Base-by-base conservation (phyloP, 1,140 invertebrate genomes). In the Copidosoma floridanum region DNA sequence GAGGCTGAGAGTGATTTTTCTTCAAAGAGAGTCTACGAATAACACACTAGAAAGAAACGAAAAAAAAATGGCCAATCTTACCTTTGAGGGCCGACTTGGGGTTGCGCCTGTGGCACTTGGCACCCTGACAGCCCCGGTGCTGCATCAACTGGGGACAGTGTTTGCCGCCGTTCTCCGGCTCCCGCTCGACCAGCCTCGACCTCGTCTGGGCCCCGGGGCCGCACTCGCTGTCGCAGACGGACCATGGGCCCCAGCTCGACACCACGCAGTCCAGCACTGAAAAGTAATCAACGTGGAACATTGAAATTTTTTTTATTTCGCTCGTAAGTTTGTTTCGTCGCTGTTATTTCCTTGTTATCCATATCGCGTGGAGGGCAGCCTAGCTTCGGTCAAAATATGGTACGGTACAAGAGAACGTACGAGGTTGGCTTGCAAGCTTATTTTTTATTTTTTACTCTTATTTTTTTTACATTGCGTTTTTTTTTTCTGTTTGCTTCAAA, bases 211-310 rank as follows among this genome's bases (percentile, higher is more conserved):
- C 86, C 10, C 90, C 90, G 1, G 87, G 83, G 43, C 91, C 91
- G 67, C 90, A 93, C 38, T 85, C 84, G 3, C 85, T 86, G 74
- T 91, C 88, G 72, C 91, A 93, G 0, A 84, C 80, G n/a, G 87
- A 87, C 91, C 91, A 93, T 5, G 85, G 77, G 11, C 86, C 88
- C 90, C 90, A 93, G n/a, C 84, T 83, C 14, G 88, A 88, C 40
- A 92, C 88, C 68, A 87, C 82, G 74, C 91, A 93, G 73, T 93
- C 91, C 56, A 89, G 80, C 61, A 93, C 91, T 93, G 71, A 62
- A 26, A 47, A 4, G n/a, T 14, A 46, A 35, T 47, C 27, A 47
- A 47, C 6, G 12, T 47, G 44, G 12, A n/a, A 40, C 14, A 7
- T 40, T 7, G 4, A 40, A 40, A 5, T 14, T n/a, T 37, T 50